A percentile compares a stretch with the other conserved stretches of the same genome.
Conservation (phyloP, 2,888 invertebrate species). For the Blera fallax region DNA sequence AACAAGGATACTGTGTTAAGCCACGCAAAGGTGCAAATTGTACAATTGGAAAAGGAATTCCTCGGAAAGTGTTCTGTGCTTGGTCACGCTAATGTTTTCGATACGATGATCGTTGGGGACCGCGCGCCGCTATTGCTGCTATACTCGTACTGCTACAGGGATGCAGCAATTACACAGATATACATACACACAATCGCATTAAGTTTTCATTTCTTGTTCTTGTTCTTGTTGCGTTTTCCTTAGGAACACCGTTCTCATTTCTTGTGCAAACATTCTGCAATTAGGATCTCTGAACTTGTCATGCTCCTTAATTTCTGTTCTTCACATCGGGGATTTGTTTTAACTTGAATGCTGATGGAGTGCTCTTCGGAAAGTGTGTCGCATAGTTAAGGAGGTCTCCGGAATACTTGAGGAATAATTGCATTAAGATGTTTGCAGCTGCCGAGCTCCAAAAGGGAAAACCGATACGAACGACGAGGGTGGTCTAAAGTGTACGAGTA, state of each 20-base stretch:
- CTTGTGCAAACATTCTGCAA: constrained; percentile 64
- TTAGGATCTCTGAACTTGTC: constrained; percentile 64
- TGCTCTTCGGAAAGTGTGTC: constrained; percentile 47
- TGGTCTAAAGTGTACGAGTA: background rate
- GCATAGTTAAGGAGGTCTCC: constrained; percentile 24
- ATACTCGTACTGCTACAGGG: no score
- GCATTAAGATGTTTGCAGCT: constrained; percentile 34
- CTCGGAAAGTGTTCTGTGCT: constrained; percentile 24
- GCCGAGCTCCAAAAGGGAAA: background rate
- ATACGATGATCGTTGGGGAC: constrained; percentile 26
- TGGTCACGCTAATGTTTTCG: constrained; percentile 59
- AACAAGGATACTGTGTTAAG: constrained; percentile 22
- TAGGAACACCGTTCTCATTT: constrained; percentile 47
- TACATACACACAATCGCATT: constrained; percentile 10
- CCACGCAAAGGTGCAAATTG: constrained; percentile 61
- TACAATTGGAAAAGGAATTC: constrained; percentile 32
- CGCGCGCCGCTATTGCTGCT: background rate
- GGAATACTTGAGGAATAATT: constrained; percentile 28
- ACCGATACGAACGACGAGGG: background rate
- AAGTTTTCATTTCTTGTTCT: constrained; percentile 6
- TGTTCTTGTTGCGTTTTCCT: constrained; percentile 32
- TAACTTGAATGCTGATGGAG: constrained; percentile 53
- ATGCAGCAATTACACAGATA: constrained; percentile 2
- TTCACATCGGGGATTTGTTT: constrained; percentile 47
- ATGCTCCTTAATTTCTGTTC: constrained; percentile 63